Evolutionary conservation across 2,888 invertebrate species (phyloP), one percentile per base, ranked within the genome.

Genomic region (Folsomia candida): DNA sequence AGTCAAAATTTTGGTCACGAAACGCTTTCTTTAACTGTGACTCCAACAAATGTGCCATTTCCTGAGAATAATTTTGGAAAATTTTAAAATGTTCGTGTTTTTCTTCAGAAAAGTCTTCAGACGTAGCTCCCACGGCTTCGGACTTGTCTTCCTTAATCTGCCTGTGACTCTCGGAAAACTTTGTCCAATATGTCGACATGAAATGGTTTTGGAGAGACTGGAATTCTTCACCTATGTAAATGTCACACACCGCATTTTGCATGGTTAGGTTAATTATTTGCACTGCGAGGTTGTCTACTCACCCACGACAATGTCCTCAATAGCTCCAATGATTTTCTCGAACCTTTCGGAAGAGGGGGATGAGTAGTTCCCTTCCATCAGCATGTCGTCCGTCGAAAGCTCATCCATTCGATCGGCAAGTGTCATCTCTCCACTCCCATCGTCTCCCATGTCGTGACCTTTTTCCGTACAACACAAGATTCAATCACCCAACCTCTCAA

Each of bases 61-160:
- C 73, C 67, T 73, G 71, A 20, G 73, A 73, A 61, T 73, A 73
- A 54, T 68, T 73, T 64, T 71, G 70, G 67, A 73, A 73, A 51
- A 73, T 73, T 59, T 68, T 62, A 51, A 73, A 73, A 59, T 73
- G 73, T 24, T 73, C 73, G 25, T 73, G 73, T 24, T 59, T 68
- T 11, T 65, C 65, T 20, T 54, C 65, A 22, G 54, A 54, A 29
- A 27, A 22, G 6, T 29, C 11, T 29, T 20, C 20, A 62, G 3
- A 9, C 4, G 62, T 29, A 24, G 22, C 24, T 24, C 51, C 47
- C 11, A 20, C 2, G n/a, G 70, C 60, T 20, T 67, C 73, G 2
- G 61, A 51, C 26, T 59, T 57, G 18, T 70, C 68, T 14, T 70
- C 70, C 9, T 64, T 65, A 20, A 65, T 68, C 37, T 37, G 37